Conservation (phyloP, 2,888 invertebrate genomes). For the Tachina lurida region DNA sequence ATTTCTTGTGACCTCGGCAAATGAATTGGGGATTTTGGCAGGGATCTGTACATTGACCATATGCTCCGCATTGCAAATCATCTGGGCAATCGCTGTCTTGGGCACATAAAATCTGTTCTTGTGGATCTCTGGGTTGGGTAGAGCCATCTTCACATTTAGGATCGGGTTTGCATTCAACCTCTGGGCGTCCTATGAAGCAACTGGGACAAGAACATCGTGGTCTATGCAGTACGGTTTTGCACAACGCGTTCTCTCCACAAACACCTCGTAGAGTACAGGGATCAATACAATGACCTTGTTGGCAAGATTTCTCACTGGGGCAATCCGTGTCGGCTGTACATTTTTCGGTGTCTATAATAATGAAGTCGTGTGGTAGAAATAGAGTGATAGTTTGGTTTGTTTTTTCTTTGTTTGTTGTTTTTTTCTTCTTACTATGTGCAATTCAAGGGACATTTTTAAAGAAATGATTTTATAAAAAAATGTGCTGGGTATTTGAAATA, state of each 20-base stretch:
- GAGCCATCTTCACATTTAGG: conserved; percentile 87
- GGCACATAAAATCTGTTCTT: conserved; percentile 86
- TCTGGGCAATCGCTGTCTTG: conserved; percentile 89
- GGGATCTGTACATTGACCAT: conserved; percentile 91
- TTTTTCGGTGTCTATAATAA: conserved; percentile 87
- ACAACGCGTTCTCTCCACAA: conserved; percentile 94
- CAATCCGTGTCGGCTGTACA: conserved; percentile 96
- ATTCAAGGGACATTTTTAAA: conserved; percentile 61
- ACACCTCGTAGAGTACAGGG: conserved; percentile 94
- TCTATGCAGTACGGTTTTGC: conserved; percentile 92
- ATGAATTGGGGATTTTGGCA: conserved; percentile 87
- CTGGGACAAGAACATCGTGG: conserved; percentile 94
- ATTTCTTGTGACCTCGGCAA: conserved; percentile 92
- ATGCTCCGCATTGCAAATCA: conserved; percentile 88
- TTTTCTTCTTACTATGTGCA: conserved; percentile 50
- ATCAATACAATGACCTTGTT: conserved; percentile 94
- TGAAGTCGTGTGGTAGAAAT: conserved; percentile 77
- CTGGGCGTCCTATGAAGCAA: conserved; percentile 93
- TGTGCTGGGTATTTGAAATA: conserved; percentile 44
- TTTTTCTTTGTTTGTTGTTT: conserved; percentile 72
- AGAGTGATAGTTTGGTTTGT: conserved; percentile 77
- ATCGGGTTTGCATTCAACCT: conserved; percentile 90
- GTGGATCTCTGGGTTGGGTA: conserved; percentile 84
- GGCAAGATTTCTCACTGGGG: conserved; percentile 95
- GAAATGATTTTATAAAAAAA: conserved; percentile 23